Conservation (phyloP, 2,113 vertebrate genomes). For the Hiodon tergisus region DNA sequence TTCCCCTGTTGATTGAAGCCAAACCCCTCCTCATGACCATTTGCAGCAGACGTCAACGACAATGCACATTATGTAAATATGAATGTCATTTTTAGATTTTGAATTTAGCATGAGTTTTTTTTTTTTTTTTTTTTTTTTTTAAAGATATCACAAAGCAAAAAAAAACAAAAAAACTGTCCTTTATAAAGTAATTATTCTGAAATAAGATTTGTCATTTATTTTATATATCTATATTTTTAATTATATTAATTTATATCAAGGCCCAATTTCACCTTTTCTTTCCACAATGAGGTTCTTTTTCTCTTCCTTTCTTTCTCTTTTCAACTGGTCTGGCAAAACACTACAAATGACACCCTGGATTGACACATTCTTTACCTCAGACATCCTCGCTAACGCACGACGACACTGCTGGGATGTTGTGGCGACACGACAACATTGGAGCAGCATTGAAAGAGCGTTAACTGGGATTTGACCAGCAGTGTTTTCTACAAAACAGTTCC, state of each 20-base stretch:
- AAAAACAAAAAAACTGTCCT: conserved; percentile 29
- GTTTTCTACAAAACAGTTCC: conserved; percentile 59
- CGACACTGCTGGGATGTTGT: conserved; percentile 25
- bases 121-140: conserved; percentile 35
- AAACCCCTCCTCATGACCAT: conserved; percentile 22
- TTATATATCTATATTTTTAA: conserved; percentile 48
- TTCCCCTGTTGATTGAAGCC: conserved; percentile 26
- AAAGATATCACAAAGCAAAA: conserved; percentile 32
- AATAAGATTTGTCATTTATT: conserved; percentile 43
- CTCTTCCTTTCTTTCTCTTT: not conserved
- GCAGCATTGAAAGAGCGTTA: conserved; percentile 26
- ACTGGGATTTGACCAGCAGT: conserved; percentile 73
- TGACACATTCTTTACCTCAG: conserved; percentile 80
- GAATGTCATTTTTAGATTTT: conserved; percentile 51
- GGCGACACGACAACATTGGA: conserved; percentile 27
- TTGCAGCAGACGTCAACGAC: conserved; percentile 37
- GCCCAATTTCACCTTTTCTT: conserved; percentile 37
- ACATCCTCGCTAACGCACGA: conserved; percentile 39
- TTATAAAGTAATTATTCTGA: conserved; percentile 46
- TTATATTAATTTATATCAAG: conserved; percentile 46
- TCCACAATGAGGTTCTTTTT: conserved; percentile 27
- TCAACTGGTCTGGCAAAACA: conserved; percentile 45
- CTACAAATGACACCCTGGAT: conserved; percentile 63
- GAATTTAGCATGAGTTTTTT: conserved; percentile 50
- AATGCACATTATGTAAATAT: conserved; percentile 52